Evolutionary conservation across 2,797 vertebrate genomes (phyloP).

Genomic region (Ceryle rudis): DNA sequence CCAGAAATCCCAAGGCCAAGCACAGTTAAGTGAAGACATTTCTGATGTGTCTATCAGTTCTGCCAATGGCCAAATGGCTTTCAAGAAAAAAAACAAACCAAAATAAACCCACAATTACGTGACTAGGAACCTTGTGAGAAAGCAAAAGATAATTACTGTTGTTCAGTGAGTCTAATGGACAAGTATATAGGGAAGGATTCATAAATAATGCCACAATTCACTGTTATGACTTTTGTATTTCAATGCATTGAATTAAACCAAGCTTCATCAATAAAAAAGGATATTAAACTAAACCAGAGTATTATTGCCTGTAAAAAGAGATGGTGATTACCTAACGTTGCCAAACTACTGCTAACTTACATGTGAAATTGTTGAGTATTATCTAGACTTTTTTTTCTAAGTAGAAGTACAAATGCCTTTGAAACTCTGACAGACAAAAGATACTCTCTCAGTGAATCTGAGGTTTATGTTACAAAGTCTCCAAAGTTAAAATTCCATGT

Average conservation of each 20-base stretch:
- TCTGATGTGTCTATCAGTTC: neutral
- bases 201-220: neutral
- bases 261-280: neutral
- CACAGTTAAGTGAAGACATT: neutral
- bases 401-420: neutral
- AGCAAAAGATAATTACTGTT: neutral
- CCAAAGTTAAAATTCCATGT: neutral
- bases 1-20: neutral
- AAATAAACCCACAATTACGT: neutral
- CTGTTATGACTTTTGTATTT: neutral
- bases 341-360: neutral
- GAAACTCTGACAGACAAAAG: neutral
- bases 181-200: neutral
- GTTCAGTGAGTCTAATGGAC: neutral
- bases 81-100: neutral
- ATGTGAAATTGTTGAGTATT: fast-evolving
- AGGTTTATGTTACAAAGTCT: neutral
- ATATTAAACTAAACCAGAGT: neutral
- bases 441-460: neutral
- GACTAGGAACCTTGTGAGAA: neutral
- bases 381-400: neutral
- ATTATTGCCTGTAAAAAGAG: neutral
- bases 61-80: neutral
- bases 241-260: neutral
- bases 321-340: neutral